A percentile compares a stretch with the other conserved stretches of the same genome.
phyloP scores from a whole-genome alignment of 2,113 vertebrate species.

The Damaliscus lunatus region DNA sequence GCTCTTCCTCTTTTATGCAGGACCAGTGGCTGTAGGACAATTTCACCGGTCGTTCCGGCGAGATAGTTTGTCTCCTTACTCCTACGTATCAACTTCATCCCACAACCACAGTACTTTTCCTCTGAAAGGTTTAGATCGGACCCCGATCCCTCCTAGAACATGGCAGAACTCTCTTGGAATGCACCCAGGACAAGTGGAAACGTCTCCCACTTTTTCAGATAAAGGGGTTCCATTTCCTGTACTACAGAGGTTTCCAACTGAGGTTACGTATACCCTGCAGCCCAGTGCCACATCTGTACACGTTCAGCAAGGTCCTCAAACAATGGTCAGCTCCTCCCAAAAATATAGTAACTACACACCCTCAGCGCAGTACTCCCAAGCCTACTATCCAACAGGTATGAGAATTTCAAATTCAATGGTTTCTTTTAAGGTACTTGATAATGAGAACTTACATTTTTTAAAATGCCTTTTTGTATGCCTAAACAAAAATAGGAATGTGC shows the following conservation, averaged over 20 bases:
- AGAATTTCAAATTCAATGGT: conserved; percentile 49
- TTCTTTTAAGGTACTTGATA: conserved; percentile 50
- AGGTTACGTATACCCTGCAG: conserved; percentile 73
- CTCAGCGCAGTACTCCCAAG: conserved; percentile 75
- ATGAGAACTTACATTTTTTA: conserved; percentile 21
- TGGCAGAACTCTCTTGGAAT: conserved; percentile 78
- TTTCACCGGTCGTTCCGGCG: conserved; percentile 70
- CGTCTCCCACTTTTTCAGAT: conserved; percentile 75
- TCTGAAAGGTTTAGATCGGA: conserved; percentile 69
- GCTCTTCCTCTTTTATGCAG: conserved; percentile 69
- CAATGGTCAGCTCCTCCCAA: conserved; percentile 56
- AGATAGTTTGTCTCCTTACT: conserved; percentile 71
- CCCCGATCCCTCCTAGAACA: conserved; percentile 76
- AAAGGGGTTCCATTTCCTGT: conserved; percentile 75
- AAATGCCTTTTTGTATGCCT: neutral
- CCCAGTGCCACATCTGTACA: conserved; percentile 71
- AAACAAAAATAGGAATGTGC: conserved; percentile 30
- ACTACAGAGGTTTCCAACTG: conserved; percentile 65
- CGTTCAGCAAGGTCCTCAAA: conserved; percentile 72
- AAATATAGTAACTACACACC: conserved; percentile 70
- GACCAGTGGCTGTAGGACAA: conserved; percentile 68
- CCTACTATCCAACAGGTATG: conserved; percentile 81
- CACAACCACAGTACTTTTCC: conserved; percentile 69
- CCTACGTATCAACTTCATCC: conserved; percentile 68
- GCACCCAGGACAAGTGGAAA: conserved; percentile 72